Percentiles rank a stretch among this genome's conserved stretches.
phyloP scores from a whole-genome alignment of 2,888 invertebrate species.

The Salticus scenicus region DNA sequence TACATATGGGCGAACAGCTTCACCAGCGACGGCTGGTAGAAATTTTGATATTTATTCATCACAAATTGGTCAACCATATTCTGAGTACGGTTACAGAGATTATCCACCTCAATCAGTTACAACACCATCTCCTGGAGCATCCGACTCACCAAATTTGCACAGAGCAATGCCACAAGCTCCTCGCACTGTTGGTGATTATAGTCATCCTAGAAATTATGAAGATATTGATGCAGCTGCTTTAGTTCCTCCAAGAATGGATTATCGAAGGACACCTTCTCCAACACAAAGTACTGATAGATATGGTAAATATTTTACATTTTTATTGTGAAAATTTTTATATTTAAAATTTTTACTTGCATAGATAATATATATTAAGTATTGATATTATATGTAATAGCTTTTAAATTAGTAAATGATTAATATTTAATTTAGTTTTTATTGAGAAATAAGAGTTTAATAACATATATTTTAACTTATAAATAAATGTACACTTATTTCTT shows the following conservation, averaged over 20 bases:
- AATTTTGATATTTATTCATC: slow-evolving; percentile 61
- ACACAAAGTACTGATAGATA: slow-evolving; percentile 70
- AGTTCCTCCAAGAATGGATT: slow-evolving; percentile 50
- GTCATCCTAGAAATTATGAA: slow-evolving; percentile 80
- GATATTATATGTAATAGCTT: no score
- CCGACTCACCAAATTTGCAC: slow-evolving; percentile 68
- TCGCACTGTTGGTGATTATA: slow-evolving; percentile 62
- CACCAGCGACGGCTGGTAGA: slow-evolving; percentile 50
- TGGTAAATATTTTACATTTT: background rate
- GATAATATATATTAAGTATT: no score
- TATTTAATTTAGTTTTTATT: no score
- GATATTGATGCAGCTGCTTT: slow-evolving; percentile 78
- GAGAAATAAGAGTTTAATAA: no score
- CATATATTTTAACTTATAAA: no score
- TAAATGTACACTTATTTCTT: no score
- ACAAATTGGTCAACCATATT: slow-evolving; percentile 52
- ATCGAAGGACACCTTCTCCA: slow-evolving; percentile 69
- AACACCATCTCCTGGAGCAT: slow-evolving; percentile 68
- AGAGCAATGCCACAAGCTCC: slow-evolving; percentile 72
- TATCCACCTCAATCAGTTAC: slow-evolving; percentile 62
- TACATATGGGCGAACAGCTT: slow-evolving; percentile 66
- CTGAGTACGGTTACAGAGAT: slow-evolving; percentile 69
- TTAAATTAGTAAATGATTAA: no score
- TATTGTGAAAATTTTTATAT: no score
- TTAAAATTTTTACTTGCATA: no score